phyloP scores from a whole-genome alignment of 2,888 invertebrate genomes.

The Drosophila atripex region DNA sequence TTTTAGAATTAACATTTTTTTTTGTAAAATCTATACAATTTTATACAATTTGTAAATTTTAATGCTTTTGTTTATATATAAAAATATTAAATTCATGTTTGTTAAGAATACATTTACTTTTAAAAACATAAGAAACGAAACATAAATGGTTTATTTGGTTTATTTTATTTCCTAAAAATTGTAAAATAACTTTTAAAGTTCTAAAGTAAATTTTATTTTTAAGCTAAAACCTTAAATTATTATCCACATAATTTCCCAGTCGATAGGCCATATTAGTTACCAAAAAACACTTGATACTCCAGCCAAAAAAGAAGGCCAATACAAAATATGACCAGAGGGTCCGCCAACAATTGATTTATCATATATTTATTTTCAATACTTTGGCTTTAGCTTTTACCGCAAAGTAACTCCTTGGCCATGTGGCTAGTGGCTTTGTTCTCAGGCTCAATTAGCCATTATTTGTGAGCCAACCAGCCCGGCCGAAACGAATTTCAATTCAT shows the following conservation, averaged over 20 bases:
- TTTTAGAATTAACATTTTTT: too few relatives aligned
- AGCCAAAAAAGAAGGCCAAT: conserved; percentile 5
- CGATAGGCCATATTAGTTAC: neutral
- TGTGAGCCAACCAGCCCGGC: conserved; percentile 4
- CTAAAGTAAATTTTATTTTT: neutral
- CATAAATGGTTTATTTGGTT: too few relatives aligned
- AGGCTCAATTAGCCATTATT: conserved; percentile 37
- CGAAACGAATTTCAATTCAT: conserved; percentile 28
- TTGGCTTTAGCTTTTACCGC: conserved; percentile 47
- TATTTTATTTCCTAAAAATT: too few relatives aligned
- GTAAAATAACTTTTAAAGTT: neutral
- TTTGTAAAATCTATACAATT: too few relatives aligned
- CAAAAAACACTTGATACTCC: conserved; percentile 19
- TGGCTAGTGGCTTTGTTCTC: conserved; percentile 18
- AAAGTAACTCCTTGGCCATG: conserved; percentile 40
- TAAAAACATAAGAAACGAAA: too few relatives aligned
- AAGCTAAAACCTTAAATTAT: neutral
- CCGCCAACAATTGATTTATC: conserved; percentile 68
- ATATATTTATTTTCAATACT: conserved; percentile 58
- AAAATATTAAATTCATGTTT: too few relatives aligned
- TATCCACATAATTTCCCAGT: neutral
- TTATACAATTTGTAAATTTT: too few relatives aligned
- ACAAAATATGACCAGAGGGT: conserved; percentile 30
- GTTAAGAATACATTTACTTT: too few relatives aligned
- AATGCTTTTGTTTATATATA: too few relatives aligned